Base-by-base conservation (phyloP, 2,113 vertebrate genomes). In the Callionymus lyra region DNA sequence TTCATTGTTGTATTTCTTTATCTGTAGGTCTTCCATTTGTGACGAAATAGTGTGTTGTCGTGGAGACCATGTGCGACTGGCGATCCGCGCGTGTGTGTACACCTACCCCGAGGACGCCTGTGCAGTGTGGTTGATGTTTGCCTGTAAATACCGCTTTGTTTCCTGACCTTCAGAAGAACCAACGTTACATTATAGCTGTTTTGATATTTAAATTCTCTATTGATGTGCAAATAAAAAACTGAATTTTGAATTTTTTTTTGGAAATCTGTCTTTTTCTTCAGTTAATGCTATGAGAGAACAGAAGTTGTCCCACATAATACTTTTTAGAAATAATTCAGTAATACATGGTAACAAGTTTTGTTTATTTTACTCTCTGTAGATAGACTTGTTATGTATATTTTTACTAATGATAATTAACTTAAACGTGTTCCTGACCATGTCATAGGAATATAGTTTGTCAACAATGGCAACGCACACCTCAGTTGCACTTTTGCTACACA, bases 51-150 rank as follows among this genome's bases (percentile, higher is more conserved):
- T 94, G 53, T 87, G 87, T 82, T 99, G 95, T 19, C 88, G 92
- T 50, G 95, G 95, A 15, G 95, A 99, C 80, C 89, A 94, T 37
- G 92, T 99, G 58, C 84, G 91, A 41, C 85, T 97, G 38, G 95
- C 93, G 0, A 86, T 97, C 31, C 90, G 95, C 9, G 92, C 90
- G 1, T 81, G 93, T 39, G 91, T 97, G 45, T 97, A 92, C 67
- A 61, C 82, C 2, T 99, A 96, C 63, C 92, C 92, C 9, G 95
- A 99, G 70, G 90, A 86, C 27, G 87, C 85, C 0, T 98, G 92
- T 64, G 94, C 93, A 11, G 91, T 97, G 60, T 99, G 95, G 95
- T 85, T 99, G 66, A 99, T 99, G 95, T 94, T 97, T 81, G 93
- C 95, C 50, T 97, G 92, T 85, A 98, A 94, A 87, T 99, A 99